A percentile compares a stretch with the other conserved stretches of the same genome.
phyloP scores from a whole-genome alignment of 2,888 invertebrate genomes.

The Quadroppia sp. region DNA sequence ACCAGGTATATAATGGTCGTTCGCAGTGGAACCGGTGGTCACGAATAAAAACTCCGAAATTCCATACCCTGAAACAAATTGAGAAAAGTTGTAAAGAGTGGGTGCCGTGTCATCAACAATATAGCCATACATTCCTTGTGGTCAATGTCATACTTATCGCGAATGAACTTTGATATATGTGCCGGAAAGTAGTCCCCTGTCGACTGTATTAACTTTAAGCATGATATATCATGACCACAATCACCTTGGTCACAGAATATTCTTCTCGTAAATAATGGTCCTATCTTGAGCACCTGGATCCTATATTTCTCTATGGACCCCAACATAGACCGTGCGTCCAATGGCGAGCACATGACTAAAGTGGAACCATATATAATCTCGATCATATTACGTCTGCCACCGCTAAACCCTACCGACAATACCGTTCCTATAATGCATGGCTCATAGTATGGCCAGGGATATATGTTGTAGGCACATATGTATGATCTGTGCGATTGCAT shows the following conservation, averaged over 20 bases:
- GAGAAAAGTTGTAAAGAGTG: too few relatives aligned
- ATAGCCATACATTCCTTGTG: not conserved
- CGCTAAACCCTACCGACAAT: too few relatives aligned
- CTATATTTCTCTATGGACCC: not conserved
- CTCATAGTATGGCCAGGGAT: too few relatives aligned
- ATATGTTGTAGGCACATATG: not conserved
- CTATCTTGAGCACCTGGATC: not conserved
- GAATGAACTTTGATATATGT: not conserved
- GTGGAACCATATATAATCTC: too few relatives aligned
- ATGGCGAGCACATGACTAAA: too few relatives aligned
- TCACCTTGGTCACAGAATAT: not conserved
- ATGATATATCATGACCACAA: not conserved
- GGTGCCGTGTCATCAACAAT: too few relatives aligned
- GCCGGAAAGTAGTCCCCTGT: not conserved
- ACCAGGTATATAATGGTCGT: not conserved
- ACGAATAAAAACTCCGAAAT: not conserved
- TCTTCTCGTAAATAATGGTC: not conserved
- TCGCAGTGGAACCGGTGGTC: not conserved
- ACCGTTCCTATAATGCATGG: too few relatives aligned
- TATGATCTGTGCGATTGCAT: too few relatives aligned
- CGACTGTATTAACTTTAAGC: not conserved
- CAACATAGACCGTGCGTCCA: too few relatives aligned
- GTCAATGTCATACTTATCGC: not conserved
- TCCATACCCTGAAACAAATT: constrained; percentile 5
- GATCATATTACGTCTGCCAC: too few relatives aligned